Base-by-base conservation (phyloP, 2,797 vertebrate genomes). In the Meda fulgida region DNA sequence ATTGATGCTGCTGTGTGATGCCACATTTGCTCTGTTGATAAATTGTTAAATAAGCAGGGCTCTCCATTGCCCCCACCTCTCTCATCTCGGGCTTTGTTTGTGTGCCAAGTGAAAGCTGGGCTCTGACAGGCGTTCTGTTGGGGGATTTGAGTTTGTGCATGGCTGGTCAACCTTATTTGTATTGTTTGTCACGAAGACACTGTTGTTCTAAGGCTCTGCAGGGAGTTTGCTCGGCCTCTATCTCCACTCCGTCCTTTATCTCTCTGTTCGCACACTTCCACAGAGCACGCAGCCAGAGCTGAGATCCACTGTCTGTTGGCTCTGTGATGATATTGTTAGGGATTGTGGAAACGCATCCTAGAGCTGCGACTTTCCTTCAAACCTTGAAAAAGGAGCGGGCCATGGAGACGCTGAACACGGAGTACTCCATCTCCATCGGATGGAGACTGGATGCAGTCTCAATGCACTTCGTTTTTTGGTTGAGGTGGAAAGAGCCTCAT, bases 161-260 rank as follows among this genome's bases (percentile, higher is more conserved):
- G 93, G 91, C 92, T 93, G 93, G 89, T 87, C 92, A 92, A 90
- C 89, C 90, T 92, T 89, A 88, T 81, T 90, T 88, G 91, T 89
- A 93, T 94, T 93, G 93, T 94, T 94, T 89, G 90, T 94, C 94
- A 95, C 91, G 86, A 89, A 93, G 93, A 94, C 92, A 89, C 91
- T 91, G 94, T 94, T 95, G 94, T 94, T 95, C 92, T 91, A 93
- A 90, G 90, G 93, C 93, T 94, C 94, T 93, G 92, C 91, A 91
- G 93, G 93, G 93, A 95, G 92, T 91, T 89, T 92, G 91, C 93
- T 94, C 89, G 7, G 31, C 60, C 67, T 75, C 67, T 66, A 21
- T 69, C 91, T 92, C 89, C 90, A 92, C 91, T 90, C 88, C 81
- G 90, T 92, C 88, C 78, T 84, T 77, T 84, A 72, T 87, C 78